Conservation (phyloP, 2,797 vertebrate genomes). For the Megaceryle alcyon region DNA sequence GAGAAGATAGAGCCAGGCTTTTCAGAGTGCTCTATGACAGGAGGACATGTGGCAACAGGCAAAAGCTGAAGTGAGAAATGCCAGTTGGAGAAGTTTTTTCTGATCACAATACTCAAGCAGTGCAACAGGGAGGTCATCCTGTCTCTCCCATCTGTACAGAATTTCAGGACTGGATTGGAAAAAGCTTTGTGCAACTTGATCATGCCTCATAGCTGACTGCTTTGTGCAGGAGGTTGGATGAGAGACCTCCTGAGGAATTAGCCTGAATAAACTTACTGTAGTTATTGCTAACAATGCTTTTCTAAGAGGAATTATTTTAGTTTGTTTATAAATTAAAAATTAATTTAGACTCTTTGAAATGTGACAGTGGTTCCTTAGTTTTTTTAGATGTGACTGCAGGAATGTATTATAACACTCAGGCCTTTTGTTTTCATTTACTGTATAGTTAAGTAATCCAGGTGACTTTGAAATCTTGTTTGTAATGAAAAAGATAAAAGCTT, state of each 20-base stretch:
- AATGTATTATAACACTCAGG: not conserved
- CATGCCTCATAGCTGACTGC: not conserved
- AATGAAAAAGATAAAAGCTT: not conserved
- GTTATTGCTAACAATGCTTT: not conserved
- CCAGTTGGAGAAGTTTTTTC: not conserved
- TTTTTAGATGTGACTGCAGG: not conserved
- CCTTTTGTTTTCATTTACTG: not conserved
- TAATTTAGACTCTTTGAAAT: not conserved
- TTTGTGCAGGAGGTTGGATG: not conserved
- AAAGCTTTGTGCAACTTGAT: not conserved
- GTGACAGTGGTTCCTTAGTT: not conserved
- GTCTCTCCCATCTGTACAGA: not conserved
- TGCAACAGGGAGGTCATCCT: not conserved
- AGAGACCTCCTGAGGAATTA: not conserved
- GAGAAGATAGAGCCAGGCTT: not conserved
- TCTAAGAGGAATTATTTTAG: not conserved
- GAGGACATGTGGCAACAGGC: not conserved
- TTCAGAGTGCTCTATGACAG: not conserved
- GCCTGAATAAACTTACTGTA: not conserved
- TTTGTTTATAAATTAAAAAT: not conserved
- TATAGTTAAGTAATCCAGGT: not conserved
- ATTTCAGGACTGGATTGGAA: not conserved
- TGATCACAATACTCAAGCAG: not conserved
- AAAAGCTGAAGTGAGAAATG: not conserved
- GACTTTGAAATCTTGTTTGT: not conserved